Evolutionary conservation across 53 echinoderm and acorn worm genomes (phyloP).

Genomic region (Echinometra lucunter): DNA sequence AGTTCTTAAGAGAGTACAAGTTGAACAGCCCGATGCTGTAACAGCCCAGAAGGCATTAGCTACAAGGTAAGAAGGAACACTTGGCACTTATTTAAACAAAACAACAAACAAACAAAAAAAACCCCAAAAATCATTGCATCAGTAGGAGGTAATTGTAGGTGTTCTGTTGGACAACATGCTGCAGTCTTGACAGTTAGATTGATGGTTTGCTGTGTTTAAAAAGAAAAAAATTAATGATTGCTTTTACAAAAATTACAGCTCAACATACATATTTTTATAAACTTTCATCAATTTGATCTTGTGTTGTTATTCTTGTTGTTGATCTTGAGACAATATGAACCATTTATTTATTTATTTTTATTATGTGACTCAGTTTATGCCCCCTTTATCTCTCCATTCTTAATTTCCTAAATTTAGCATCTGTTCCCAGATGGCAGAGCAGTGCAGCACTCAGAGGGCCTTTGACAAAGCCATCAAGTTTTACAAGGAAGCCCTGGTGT

Average conservation of each 20-base stretch:
- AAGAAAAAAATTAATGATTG: too few relatives aligned
- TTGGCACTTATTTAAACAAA: too few relatives aligned
- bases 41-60: slow-evolving; percentile 90
- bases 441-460: slow-evolving; percentile 85
- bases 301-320: not conserved
- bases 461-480: slow-evolving; percentile 93
- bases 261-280: too few relatives aligned
- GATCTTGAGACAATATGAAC: too few relatives aligned
- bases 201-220: too few relatives aligned
- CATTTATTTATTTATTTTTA: too few relatives aligned
- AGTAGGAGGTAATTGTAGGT: not conserved
- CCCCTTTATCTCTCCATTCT: not conserved
- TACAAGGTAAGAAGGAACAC: slow-evolving; percentile 77
- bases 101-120: too few relatives aligned
- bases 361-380: too few relatives aligned
- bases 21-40: slow-evolving; percentile 94
- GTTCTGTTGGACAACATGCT: not conserved
- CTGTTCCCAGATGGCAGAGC: slow-evolving; percentile 97
- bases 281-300: not conserved
- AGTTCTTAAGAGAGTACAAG: slow-evolving; percentile 90
- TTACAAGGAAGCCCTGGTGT: slow-evolving; percentile 98
- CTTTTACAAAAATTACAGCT: too few relatives aligned
- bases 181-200: too few relatives aligned
- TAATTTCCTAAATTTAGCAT: slow-evolving; percentile 69
- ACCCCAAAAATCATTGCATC: too few relatives aligned